phyloP scores from a whole-genome alignment of 2,888 invertebrate genomes.

The Esperia sulphurella region DNA sequence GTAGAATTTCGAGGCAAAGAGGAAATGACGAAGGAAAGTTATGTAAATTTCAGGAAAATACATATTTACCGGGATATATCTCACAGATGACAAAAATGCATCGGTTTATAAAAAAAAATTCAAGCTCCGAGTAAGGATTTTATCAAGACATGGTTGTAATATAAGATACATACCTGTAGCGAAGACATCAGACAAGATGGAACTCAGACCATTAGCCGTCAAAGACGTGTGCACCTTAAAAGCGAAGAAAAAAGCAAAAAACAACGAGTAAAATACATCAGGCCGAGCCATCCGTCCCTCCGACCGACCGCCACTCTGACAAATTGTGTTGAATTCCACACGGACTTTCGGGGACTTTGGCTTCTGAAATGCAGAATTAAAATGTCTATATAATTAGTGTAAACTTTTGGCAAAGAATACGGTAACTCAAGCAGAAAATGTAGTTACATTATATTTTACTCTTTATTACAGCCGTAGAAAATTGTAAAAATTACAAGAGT shows the following conservation, averaged over 20 bases:
- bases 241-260: conserved; percentile 27
- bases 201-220: conserved; percentile 28
- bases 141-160: neutral
- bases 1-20: too few species aligned
- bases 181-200: neutral
- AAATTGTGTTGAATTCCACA: conserved; percentile 38
- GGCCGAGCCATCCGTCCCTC: conserved; percentile 18
- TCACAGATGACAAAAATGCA: neutral
- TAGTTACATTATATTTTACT: too few species aligned
- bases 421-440: too few species aligned
- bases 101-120: neutral
- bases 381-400: neutral
- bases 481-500: too few species aligned
- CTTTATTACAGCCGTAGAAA: too few species aligned
- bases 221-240: conserved; percentile 16
- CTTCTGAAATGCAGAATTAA: neutral
- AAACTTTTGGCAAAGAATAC: too few species aligned
- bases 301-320: conserved; percentile 29
- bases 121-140: too few species aligned
- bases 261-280: conserved; percentile 24
- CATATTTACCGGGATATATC: too few species aligned
- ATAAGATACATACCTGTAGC: neutral
- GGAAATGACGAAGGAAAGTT: too few species aligned
- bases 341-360: conserved; percentile 11
- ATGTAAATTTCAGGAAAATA: too few species aligned